phyloP scores from a whole-genome alignment of 2,113 vertebrate genomes.

The Bostrychus sinensis region DNA sequence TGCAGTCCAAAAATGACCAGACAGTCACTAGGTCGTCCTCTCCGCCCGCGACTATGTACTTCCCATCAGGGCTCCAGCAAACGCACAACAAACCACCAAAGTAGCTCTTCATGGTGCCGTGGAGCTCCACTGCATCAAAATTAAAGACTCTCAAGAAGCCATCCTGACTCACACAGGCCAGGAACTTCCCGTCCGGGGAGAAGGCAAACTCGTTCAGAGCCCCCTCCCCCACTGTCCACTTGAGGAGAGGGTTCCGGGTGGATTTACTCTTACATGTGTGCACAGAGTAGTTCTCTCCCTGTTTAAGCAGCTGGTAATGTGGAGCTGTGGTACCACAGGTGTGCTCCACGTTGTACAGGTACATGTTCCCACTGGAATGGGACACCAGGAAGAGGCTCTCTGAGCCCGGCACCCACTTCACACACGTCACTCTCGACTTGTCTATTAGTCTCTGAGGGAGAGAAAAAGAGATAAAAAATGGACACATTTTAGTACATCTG shows the following conservation, averaged over 20 bases:
- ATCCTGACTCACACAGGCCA: conserved; percentile 96
- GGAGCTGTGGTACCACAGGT: conserved; percentile 94
- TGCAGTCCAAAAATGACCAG: conserved; percentile 96
- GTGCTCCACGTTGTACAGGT: conserved; percentile 99
- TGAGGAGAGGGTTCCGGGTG: conserved; percentile 95
- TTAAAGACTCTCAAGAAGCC: conserved; percentile 96
- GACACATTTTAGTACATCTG: background rate
- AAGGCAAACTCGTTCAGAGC: conserved; percentile 98
- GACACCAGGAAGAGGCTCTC: conserved; percentile 98
- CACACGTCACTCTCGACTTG: conserved; percentile 97
- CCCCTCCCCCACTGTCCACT: conserved; percentile 98
- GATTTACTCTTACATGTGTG: conserved; percentile 99
- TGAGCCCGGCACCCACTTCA: conserved; percentile 98
- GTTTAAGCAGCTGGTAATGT: conserved; percentile 98
- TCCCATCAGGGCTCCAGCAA: conserved; percentile 98
- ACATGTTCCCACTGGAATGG: conserved; percentile 97
- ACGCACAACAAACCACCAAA: conserved; percentile 97
- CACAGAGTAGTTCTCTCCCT: conserved; percentile 97
- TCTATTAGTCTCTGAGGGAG: conserved; percentile 94
- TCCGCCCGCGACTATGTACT: conserved; percentile 95
- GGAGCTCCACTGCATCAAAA: conserved; percentile 96
- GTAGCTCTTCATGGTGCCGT: conserved; percentile 99
- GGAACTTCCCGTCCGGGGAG: conserved; percentile 97
- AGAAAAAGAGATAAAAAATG: conserved; percentile 1
- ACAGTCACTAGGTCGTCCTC: conserved; percentile 98